Evolutionary conservation across 30 jellyfish, hydroid and myxozoan genomes (phyloP).

Genomic region (Catostylus mosaicus): DNA sequence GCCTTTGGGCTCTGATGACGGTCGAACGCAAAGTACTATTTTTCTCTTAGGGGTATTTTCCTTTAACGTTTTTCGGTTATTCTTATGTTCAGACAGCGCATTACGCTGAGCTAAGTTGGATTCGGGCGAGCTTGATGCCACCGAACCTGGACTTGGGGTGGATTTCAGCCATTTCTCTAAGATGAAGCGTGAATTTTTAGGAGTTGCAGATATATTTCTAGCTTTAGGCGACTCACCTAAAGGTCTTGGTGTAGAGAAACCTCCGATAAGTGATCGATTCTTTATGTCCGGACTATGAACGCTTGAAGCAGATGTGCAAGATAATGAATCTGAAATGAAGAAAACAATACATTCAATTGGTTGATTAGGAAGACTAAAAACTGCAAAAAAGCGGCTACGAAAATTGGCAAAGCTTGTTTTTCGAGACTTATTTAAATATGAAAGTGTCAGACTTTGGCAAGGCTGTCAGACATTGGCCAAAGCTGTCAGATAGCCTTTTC

Average conservation of each 20-base stretch:
- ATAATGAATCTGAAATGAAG: constrained; percentile 15
- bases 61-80: background rate
- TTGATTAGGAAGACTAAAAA: too few species aligned
- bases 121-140: background rate
- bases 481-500: too few species aligned
- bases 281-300: constrained; percentile 15
- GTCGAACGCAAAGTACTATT: constrained; percentile 49
- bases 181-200: constrained; percentile 55
- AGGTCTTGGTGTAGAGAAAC: constrained; percentile 44
- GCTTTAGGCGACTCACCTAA: constrained; percentile 3
- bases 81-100: constrained; percentile 28
- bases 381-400: too few species aligned
- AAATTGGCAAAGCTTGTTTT: too few species aligned
- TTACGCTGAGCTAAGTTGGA: background rate
- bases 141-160: constrained; percentile 50
- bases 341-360: background rate
- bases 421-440: too few species aligned
- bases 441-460: too few species aligned
- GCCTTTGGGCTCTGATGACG: constrained; percentile 37
- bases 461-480: too few species aligned
- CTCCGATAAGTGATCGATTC: background rate
- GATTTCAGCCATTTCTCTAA: constrained; percentile 59
- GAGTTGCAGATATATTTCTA: constrained; percentile 15
- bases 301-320: constrained; percentile 30
- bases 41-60: constrained; percentile 19